phyloP scores from a whole-genome alignment of 2,113 vertebrate species.

The Coregonus clupeaformis region DNA sequence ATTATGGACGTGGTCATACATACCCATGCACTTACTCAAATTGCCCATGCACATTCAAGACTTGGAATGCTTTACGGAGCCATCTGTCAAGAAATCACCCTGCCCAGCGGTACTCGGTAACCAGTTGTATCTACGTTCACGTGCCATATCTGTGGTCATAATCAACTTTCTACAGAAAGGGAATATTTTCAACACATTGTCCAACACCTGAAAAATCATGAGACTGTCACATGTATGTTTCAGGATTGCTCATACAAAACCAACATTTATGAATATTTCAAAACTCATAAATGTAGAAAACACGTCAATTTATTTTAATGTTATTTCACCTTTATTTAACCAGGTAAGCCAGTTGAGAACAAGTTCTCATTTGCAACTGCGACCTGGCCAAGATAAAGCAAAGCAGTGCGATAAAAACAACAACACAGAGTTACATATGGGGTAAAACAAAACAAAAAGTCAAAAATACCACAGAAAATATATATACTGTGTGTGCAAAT shows the following conservation, averaged over 20 bases:
- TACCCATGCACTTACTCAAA: conserved; percentile 22
- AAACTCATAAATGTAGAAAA: conserved; percentile 19
- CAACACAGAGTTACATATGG: too few species aligned
- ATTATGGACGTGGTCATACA: conserved; percentile 1
- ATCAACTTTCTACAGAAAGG: conserved; percentile 17
- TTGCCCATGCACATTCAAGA: conserved; percentile 23
- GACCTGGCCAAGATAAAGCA: too few species aligned
- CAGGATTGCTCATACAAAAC: conserved; percentile 13
- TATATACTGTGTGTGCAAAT: too few species aligned
- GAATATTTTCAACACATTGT: conserved; percentile 32
- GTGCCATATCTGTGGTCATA: conserved; percentile 19
- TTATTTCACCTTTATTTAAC: too few species aligned
- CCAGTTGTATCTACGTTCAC: not conserved
- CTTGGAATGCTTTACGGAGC: conserved; percentile 32
- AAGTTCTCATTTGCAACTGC: too few species aligned
- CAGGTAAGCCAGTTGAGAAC: too few species aligned
- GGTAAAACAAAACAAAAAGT: too few species aligned
- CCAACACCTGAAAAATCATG: conserved; percentile 33
- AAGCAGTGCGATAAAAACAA: too few species aligned
- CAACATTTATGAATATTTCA: conserved; percentile 10
- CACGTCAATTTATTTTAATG: too few species aligned
- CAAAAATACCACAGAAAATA: too few species aligned
- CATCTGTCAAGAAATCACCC: conserved; percentile 27
- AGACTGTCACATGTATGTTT: conserved; percentile 26
- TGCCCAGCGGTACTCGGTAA: not conserved